These are phyloP conservation scores for Neoascia interrupta DNA, from an alignment of 2,888 invertebrate species.

Conservation along the genomic window DNA sequence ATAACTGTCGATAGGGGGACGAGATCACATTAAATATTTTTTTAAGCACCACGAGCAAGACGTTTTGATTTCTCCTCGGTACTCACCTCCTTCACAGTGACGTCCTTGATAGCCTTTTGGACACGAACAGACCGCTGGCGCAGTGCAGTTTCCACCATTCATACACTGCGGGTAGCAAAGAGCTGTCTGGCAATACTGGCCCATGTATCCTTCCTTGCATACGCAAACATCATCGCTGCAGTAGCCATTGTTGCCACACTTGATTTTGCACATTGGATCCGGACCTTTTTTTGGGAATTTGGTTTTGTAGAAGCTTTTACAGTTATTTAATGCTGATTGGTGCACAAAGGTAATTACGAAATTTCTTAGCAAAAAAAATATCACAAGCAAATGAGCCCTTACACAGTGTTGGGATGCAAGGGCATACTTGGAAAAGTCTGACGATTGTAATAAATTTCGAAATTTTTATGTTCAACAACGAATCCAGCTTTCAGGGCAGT, in stretches of 20 bases:
- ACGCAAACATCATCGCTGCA: constrained; percentile 92
- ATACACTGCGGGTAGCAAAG: constrained; percentile 95
- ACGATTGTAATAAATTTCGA: neutral
- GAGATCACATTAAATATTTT: too few relatives aligned
- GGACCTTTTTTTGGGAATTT: constrained; percentile 88
- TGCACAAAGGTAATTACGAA: neutral
- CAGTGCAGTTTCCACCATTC: constrained; percentile 95
- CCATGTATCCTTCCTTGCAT: constrained; percentile 94
- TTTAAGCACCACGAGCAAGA: too few relatives aligned
- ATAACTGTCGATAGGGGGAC: constrained; percentile 42
- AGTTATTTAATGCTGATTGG: neutral
- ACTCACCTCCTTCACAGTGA: constrained; percentile 92
- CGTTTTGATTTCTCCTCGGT: neutral
- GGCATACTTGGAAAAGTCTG: constrained; percentile 16
- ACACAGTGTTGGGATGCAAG: constrained; percentile 6
- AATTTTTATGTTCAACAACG: too few relatives aligned
- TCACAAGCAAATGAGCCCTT: constrained; percentile 52
- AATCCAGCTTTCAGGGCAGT: too few relatives aligned
- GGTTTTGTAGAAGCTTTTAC: neutral
- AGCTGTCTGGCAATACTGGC: constrained; percentile 93
- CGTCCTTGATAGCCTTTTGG: constrained; percentile 94
- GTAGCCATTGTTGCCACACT: constrained; percentile 91
- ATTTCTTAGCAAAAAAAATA: too few relatives aligned
- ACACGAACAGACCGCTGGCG: constrained; percentile 93
- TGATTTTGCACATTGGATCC: constrained; percentile 93